Base-by-base conservation (phyloP, 2,113 vertebrate species). In the Beaufortia kweichowensis region DNA sequence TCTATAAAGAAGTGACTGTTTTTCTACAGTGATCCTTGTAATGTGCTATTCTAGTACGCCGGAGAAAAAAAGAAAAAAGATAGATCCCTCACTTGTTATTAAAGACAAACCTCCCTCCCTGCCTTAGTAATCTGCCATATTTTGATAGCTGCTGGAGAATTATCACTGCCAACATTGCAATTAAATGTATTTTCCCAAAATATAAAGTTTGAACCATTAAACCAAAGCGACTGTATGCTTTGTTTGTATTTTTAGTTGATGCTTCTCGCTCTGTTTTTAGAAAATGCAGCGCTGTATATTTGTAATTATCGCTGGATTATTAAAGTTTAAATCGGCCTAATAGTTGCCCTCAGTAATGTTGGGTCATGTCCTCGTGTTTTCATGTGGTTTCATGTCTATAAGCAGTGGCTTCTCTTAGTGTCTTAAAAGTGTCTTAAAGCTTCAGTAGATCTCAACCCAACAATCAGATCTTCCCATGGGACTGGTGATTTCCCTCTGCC, bases 351-450 rank as follows among this genome's bases (percentile, higher is more conserved):
- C 31, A 56, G 48, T 55, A 71, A 71, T 57, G 55, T 56, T 24
- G 33, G 68, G 53, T 59, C 14, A 28, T 77, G 50, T 59, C 19
- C 33, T 59, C 46, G 9, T 76, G 77, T 67, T 87, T 86, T 88
- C 74, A 86, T 85, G 86, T 87, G 85, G 88, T 59, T 84, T 81
- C 56, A 59, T 81, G 82, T 84, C 80, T 55, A 72, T 72, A 81
- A 78, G 79, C 73, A 67, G 68, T 67, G 56, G 61, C 57, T 68
- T 78, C 84, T 76, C 75, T 83, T 73, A n/a, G n/a, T 85, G 79
- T 78, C 46, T 74, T n/a, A n/a, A n/a, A n/a, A n/a, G n/a, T n/a
- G n/a, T n/a, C n/a, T n/a, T n/a, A n/a, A n/a, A n/a, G n/a, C n/a
- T n/a, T n/a, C n/a, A 21, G 33, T 56, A 43, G 78, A 68, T 23